A percentile compares a stretch with the other conserved stretches of the same genome.
Conservation (phyloP, 1,140 invertebrate species). For the Metaphire vulgaris region DNA sequence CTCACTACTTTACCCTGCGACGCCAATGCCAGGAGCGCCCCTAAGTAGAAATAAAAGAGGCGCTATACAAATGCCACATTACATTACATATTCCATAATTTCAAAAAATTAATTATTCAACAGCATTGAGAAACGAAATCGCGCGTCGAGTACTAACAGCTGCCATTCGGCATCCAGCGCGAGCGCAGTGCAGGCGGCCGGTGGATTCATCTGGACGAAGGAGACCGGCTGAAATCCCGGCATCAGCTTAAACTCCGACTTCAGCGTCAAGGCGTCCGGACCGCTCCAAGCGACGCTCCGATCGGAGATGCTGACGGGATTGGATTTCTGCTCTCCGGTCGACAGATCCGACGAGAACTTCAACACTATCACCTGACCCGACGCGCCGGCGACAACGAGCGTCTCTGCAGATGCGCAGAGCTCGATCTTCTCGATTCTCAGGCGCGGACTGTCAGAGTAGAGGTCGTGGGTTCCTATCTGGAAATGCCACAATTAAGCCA, state of each 20-base stretch:
- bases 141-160: too few species aligned
- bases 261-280: conserved; percentile 68
- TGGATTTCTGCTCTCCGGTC: conserved; percentile 36
- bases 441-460: conserved; percentile 79
- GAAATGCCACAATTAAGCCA: too few species aligned
- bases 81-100: too few species aligned
- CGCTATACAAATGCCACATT: too few species aligned
- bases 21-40: too few species aligned
- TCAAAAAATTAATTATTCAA: too few species aligned
- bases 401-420: conserved; percentile 78
- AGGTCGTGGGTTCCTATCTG: not conserved
- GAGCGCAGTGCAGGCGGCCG: conserved; percentile 82
- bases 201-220: conserved; percentile 80
- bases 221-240: conserved; percentile 69
- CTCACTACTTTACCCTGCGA: too few species aligned
- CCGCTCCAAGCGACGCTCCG: conserved; percentile 97
- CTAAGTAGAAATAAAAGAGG: too few species aligned
- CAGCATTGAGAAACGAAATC: too few species aligned
- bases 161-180: conserved; percentile 83
- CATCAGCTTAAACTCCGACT: conserved; percentile 53
- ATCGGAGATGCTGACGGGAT: conserved; percentile 64
- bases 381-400: conserved; percentile 83
- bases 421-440: conserved; percentile 82
- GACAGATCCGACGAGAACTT: conserved; percentile 58
- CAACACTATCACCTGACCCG: conserved; percentile 81